Conservation (phyloP, 1,140 invertebrate genomes). For the Drosophila kepulauana region DNA sequence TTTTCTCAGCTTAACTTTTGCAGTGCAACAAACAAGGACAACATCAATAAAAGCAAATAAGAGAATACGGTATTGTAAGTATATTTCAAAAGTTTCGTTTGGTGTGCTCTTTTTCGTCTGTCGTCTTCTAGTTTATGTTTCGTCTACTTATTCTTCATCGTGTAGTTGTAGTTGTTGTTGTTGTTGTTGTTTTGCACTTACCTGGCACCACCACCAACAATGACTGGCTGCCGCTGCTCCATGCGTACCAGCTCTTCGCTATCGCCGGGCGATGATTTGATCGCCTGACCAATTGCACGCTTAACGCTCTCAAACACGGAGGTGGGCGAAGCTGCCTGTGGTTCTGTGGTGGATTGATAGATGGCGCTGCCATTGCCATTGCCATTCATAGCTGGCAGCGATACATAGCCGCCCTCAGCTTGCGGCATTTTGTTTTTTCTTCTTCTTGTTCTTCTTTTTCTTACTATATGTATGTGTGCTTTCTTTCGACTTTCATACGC, state of each 20-base stretch:
- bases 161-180: too few relatives aligned
- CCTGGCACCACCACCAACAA: constrained; percentile 77
- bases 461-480: constrained; percentile 9
- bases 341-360: constrained; percentile 85
- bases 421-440: constrained; percentile 73
- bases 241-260: constrained; percentile 75
- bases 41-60: constrained; percentile 32
- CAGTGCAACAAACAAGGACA: constrained; percentile 34
- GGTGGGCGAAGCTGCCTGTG: constrained; percentile 65
- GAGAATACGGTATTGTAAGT: not conserved
- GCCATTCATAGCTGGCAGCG: constrained; percentile 75
- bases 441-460: constrained; percentile 26
- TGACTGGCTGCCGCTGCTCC: constrained; percentile 71
- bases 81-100: constrained; percentile 1
- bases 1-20: constrained; percentile 8
- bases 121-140: constrained; percentile 6
- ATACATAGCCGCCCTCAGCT: constrained; percentile 83
- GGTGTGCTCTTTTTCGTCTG: not conserved
- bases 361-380: constrained; percentile 75
- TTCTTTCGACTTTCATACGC: not conserved
- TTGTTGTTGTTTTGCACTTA: constrained; percentile 59
- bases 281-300: constrained; percentile 82
- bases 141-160: not conserved
- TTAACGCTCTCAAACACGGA: constrained; percentile 83
- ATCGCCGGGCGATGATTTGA: constrained; percentile 71